These are phyloP conservation scores for Megaustenia siamemsis DNA, from an alignment of 2,888 invertebrate genomes.

Conservation along the genomic window DNA sequence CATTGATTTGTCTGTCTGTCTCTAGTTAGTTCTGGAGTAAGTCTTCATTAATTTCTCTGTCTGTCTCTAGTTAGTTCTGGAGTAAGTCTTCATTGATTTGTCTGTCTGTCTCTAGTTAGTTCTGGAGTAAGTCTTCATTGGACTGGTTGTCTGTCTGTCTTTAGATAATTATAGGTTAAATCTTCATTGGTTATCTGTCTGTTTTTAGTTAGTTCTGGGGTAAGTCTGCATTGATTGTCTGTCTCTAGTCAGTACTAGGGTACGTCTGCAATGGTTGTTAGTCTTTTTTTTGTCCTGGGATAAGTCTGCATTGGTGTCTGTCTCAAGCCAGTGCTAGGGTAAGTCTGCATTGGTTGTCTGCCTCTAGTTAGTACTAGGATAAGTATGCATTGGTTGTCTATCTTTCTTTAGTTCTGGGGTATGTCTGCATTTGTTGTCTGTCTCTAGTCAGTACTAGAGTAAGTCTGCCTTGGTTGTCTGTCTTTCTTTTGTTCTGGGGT, in stretches of 20 bases:
- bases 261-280: neutral
- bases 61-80: no score
- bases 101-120: no score
- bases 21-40: no score
- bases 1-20: no score
- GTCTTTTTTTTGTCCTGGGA: neutral
- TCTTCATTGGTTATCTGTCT: constrained; percentile 85
- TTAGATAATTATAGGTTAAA: neutral
- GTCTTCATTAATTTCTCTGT: no score
- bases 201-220: constrained; percentile 99
- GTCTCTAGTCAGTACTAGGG: neutral
- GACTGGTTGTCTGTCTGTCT: neutral
- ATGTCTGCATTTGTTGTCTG: neutral
- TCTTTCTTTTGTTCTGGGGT: neutral
- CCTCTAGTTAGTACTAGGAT: neutral
- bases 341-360: no score
- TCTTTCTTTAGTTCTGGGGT: neutral
- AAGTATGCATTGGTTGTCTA: neutral
- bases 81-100: no score
- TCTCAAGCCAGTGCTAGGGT: neutral
- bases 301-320: neutral
- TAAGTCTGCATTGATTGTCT: constrained; percentile 82
- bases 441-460: neutral
- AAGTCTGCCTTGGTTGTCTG: neutral
- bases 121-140: no score